Evolutionary conservation across 2,113 vertebrate genomes (phyloP).

Genomic region (Coptodon rendalli): DNA sequence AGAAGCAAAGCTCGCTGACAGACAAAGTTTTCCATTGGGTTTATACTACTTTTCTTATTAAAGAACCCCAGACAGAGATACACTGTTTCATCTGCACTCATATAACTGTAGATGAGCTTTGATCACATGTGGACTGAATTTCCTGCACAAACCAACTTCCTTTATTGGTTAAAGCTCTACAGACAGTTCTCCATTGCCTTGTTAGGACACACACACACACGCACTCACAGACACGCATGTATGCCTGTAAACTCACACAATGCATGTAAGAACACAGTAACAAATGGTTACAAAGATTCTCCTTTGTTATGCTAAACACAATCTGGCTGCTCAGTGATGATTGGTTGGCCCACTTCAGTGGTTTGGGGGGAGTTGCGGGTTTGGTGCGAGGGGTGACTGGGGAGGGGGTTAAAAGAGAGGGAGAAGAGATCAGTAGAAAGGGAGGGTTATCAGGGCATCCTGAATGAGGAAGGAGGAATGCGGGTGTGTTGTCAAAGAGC

Average conservation of each 20-base stretch:
- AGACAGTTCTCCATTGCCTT: background rate
- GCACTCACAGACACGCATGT: slow-evolving; percentile 11
- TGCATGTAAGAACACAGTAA: slow-evolving; percentile 20
- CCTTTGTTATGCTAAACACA: slow-evolving; percentile 72
- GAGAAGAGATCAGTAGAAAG: slow-evolving; percentile 20
- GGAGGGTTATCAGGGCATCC: slow-evolving; percentile 38
- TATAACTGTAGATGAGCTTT: slow-evolving; percentile 43
- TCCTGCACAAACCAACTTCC: slow-evolving; percentile 53
- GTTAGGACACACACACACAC: slow-evolving; percentile 8
- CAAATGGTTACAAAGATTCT: slow-evolving; percentile 27
- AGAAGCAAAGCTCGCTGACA: slow-evolving; percentile 11
- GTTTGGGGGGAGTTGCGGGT: background rate
- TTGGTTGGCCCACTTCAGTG: slow-evolving; percentile 58
- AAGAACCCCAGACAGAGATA: slow-evolving; percentile 44
- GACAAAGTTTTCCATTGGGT: slow-evolving; percentile 21
- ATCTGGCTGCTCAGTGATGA: slow-evolving; percentile 34
- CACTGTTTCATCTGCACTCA: slow-evolving; percentile 44
- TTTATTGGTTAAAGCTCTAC: slow-evolving; percentile 10
- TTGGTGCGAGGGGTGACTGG: background rate
- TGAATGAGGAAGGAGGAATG: slow-evolving; percentile 46
- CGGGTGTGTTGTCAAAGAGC: slow-evolving; percentile 38
- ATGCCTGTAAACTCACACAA: background rate
- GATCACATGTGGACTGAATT: slow-evolving; percentile 59
- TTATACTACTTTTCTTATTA: slow-evolving; percentile 40
- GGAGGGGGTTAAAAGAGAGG: background rate